Base-by-base conservation (phyloP, 2,888 invertebrate genomes). In the Diarsia brunnea region DNA sequence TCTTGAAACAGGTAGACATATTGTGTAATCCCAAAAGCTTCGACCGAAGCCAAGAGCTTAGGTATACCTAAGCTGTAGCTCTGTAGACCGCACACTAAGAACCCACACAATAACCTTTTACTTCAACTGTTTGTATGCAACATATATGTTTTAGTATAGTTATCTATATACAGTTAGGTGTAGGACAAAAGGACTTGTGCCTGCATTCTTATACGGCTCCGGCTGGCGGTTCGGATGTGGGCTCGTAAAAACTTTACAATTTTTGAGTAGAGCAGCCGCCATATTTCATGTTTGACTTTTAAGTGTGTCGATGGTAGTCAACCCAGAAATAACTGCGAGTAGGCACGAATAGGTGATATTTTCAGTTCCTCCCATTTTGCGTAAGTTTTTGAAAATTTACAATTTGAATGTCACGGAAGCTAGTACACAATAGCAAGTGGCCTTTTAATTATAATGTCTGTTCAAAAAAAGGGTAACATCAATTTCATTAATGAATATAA, bases 401-500 rank as follows among this genome's bases (percentile, higher is more conserved):
- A 51, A 66, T 53, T 68, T 53, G 1, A 64, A 70, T 53, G 27
- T 24, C 53, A 77, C 43, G 53, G 60, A 63, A 55, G 55, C 24
- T 31, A 55, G 19, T 16, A 31, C 19, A 76, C 38, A 75, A 75
- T 45, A 27, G 14, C 31, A 38, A 31, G 21, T 24, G n/a, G 14
- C 38, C 53, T 31, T 43, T 69, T 63, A 43, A 63, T 63, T 63
- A 63, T 43, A n/a, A 38, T 14, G 14, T 43, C 43, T 63, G 43
- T 43, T 61, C 10, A 4, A 27, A 58, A 58, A 58, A 75, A 71
- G 64, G 51, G 61, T 38, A 27, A 69, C 73, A 81, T 69, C 68
- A 61, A 71, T 69, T 69, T 81, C 45, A 70, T 75, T 81, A 75
- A 81, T 73, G 53, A 79, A 73, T 82, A 66, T 87, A 86, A 87